phyloP scores from a whole-genome alignment of 2,888 invertebrate species.

The Rhagophthalmus giganteus region DNA sequence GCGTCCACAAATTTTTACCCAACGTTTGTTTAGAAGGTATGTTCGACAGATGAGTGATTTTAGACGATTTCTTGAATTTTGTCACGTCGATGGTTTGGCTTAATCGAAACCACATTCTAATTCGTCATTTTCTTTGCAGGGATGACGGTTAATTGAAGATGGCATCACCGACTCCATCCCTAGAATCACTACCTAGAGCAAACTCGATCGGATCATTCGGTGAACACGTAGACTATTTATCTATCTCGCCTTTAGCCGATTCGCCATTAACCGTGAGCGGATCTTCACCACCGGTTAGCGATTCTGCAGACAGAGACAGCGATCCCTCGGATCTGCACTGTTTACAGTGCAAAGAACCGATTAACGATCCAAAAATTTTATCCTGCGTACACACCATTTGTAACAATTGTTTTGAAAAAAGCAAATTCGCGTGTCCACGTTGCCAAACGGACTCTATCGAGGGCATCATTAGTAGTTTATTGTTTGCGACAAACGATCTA shows the following conservation, averaged over 20 bases:
- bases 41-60: no score
- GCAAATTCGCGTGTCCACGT: constrained; percentile 75
- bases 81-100: no score
- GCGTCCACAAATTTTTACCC: no score
- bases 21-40: no score
- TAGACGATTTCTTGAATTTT: no score
- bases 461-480: constrained; percentile 53
- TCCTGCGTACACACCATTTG: constrained; percentile 88
- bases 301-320: constrained; percentile 73
- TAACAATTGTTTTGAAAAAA: constrained; percentile 77
- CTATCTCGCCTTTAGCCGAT: constrained; percentile 61
- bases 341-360: constrained; percentile 75
- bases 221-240: constrained; percentile 78
- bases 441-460: constrained; percentile 60
- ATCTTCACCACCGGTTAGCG: constrained; percentile 84
- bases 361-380: constrained; percentile 73
- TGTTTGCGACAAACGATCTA: constrained; percentile 45
- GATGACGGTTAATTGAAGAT: constrained; percentile 90
- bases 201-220: constrained; percentile 87
- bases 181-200: constrained; percentile 89
- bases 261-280: constrained; percentile 83
- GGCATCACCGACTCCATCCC: constrained; percentile 91
- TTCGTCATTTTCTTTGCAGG: constrained; percentile 66
- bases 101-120: background rate
- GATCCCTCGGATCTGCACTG: constrained; percentile 56